A percentile compares a stretch with the other conserved stretches of the same genome.
phyloP scores from a whole-genome alignment of 2,113 vertebrate genomes.

The Todiramphus chloris region DNA sequence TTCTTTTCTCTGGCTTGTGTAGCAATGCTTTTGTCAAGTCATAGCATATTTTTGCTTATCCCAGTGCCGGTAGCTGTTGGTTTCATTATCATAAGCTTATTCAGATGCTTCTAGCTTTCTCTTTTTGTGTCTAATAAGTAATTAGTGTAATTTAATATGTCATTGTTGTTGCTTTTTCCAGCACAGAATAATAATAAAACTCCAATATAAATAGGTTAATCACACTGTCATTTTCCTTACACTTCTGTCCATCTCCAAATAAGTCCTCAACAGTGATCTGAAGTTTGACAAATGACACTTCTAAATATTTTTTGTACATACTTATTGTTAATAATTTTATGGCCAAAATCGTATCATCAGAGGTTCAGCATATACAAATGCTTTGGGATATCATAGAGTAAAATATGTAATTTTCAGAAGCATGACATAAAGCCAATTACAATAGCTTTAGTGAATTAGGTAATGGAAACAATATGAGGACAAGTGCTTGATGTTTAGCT shows the following conservation, averaged over 20 bases:
- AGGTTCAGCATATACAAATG: not conserved
- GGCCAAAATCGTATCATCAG: not conserved
- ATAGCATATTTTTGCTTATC: not conserved
- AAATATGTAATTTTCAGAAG: slow-evolving; percentile 23
- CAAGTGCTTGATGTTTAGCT: not conserved
- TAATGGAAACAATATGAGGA: not conserved
- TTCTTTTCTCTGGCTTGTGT: not conserved
- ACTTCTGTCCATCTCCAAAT: not conserved
- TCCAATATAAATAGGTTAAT: not conserved
- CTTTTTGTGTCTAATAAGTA: slow-evolving; percentile 17
- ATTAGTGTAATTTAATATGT: slow-evolving; percentile 41
- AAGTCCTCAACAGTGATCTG: not conserved
- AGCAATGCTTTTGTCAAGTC: slow-evolving; percentile 20
- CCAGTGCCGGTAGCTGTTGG: slow-evolving; percentile 31
- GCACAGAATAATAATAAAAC: slow-evolving; percentile 9
- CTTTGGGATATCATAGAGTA: not conserved
- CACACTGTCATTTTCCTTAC: not conserved
- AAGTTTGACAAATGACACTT: not conserved
- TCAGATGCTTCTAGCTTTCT: slow-evolving; percentile 30
- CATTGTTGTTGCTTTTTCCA: not conserved
- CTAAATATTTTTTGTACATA: not conserved
- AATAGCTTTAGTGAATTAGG: not conserved
- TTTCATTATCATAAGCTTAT: slow-evolving; percentile 56
- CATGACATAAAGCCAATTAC: not conserved
- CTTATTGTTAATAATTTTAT: not conserved